Conservation (phyloP, 2,113 vertebrate genomes). For the Bostrychus sinensis region DNA sequence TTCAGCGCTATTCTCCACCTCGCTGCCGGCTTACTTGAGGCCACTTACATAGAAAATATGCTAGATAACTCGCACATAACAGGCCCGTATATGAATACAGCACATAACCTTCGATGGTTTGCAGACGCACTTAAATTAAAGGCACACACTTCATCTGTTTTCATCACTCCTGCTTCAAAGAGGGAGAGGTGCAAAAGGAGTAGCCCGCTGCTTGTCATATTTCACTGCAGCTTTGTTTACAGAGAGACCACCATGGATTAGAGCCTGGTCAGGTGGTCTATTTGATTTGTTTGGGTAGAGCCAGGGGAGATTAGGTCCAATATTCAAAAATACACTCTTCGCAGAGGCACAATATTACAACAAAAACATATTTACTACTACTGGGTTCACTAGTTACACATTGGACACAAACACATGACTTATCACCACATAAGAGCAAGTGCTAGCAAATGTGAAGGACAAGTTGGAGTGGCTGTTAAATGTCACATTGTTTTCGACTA, state of each 20-base stretch:
- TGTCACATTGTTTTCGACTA: neutral
- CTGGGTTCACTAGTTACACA: neutral
- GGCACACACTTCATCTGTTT: slow-evolving; percentile 23
- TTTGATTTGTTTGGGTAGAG: neutral
- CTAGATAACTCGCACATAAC: slow-evolving; percentile 40
- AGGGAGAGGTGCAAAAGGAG: neutral
- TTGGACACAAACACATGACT: neutral
- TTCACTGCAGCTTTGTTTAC: no score
- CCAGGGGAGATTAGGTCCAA: neutral
- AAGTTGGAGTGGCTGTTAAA: neutral
- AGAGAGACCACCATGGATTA: neutral
- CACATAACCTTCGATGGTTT: slow-evolving; percentile 34
- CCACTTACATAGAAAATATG: slow-evolving; percentile 29
- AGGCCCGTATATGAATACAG: slow-evolving; percentile 15
- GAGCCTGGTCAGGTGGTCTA: neutral
- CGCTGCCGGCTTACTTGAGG: slow-evolving; percentile 21
- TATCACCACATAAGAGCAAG: no score
- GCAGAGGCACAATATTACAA: neutral
- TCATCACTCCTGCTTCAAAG: neutral
- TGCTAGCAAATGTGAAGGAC: slow-evolving; percentile 1
- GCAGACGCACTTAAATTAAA: slow-evolving; percentile 12
- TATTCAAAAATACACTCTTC: neutral
- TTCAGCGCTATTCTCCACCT: slow-evolving; percentile 29
- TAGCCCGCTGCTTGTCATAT: neutral
- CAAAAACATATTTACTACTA: neutral